Base-by-base conservation (phyloP, 2,113 vertebrate species). In the Monarcha castaneiventris region DNA sequence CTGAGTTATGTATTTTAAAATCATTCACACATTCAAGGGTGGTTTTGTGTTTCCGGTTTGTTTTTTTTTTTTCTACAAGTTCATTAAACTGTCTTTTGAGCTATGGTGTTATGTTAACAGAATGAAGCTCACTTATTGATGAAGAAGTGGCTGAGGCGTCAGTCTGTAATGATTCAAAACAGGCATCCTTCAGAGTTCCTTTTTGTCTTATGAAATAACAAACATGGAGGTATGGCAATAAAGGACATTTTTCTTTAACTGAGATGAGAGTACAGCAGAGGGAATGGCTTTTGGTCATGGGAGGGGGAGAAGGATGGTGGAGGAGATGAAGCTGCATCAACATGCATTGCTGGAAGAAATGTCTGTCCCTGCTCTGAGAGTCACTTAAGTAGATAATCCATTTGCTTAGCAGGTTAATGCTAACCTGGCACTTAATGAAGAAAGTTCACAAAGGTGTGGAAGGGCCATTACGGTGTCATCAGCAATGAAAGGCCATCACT, bases 391-490 rank as follows among this genome's bases (percentile, higher is more conserved):
- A 94, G 71, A 54, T 87, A 69, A 91, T 89, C 82, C 81, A 44
- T 95, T 96, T 91, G 43, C 44, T 90, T 80, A 85, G 93, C 51
- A 63, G 81, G 62, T 89, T 89, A 37, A 37, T 37, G 37, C 37
- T 37, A 37, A 37, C n/a, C 62, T 90, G 82, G 46, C 27, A 51
- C 56, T 66, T 83, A 85, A 87, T 91, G 87, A 85, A 83, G 37
- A 74, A 91, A 83, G 84, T 76, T 93, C 84, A 93, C 59, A 32
- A 41, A 66, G 75, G 82, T 95, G 63, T 95, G 62, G 93, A 94
- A 90, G 63, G 71, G 13, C 54, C 35, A n/a, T 95, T 91, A 74
- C 7, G 7, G 32, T 69, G 67, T 74, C 54, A 76, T 87, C 63
- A 87, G 67, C 58, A 71, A 11, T 35, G 51, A 93, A 87, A 89